Base-by-base conservation (phyloP, 2,797 vertebrate species). In the Enteromius afrohamiltoni region DNA sequence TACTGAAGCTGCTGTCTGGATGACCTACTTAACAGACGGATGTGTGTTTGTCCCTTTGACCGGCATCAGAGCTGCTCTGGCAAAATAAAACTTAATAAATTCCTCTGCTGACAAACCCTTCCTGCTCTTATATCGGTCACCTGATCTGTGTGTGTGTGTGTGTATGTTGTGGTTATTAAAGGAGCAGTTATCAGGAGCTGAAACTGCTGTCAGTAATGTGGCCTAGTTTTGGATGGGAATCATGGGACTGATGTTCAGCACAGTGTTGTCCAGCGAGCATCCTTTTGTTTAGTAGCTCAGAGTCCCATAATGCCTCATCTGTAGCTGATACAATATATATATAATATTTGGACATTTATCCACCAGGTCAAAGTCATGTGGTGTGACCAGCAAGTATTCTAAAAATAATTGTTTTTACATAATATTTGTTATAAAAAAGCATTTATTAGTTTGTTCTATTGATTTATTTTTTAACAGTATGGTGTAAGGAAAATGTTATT, bases 71-170 rank as follows among this genome's bases (percentile, higher is more conserved):
- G 19, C 29, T 47, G 29, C 53, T 45, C 75, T 9, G 34, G 80
- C 65, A 84, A 84, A 90, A 89, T 87, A 86, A 86, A 84, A 16
- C 16, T 2, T 53, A 31, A 0, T 77, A 69, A 37, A 69, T 62
- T 62, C 65, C 62, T 85, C 80, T 82, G 85, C 79, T 85, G 80
- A 88, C 83, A 81, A 17, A 55, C 79, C 64, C 82, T 62, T 79
- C 42, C 73, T 88, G 85, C 84, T 77, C 88, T 86, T 75, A 83
- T 87, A 86, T 74, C 80, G 60, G 88, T 76, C 53, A 86, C 51
- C 78, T 82, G 71, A 74, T 74, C 71, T 55, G 21, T n/a, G 19
- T n/a, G 17, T 19, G 49, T 45, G 45, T 14, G 47, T 5, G 45
- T 67, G 47, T 80, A 34, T 73, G 64, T 79, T 26, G 40, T 65